phyloP scores from a whole-genome alignment of 2,888 invertebrate species.

The Belgica antarctica region DNA sequence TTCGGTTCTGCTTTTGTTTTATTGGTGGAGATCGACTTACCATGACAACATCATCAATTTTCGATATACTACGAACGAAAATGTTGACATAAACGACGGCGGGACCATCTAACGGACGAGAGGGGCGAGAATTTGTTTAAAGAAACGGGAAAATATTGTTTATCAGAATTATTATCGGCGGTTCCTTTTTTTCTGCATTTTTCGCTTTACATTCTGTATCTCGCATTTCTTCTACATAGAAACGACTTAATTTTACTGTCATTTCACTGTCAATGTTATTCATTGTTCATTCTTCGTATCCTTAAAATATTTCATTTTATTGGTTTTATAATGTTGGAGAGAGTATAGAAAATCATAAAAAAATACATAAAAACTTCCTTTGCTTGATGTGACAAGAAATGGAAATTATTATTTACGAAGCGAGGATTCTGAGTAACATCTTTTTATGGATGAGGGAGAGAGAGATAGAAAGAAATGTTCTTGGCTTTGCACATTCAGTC shows the following conservation, averaged over 20 bases:
- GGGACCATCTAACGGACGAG: slow-evolving; percentile 73
- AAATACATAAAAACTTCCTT: not conserved
- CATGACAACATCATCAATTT: slow-evolving; percentile 99
- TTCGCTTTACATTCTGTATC: not conserved
- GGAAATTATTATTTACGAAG: slow-evolving; percentile 26
- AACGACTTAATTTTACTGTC: slow-evolving; percentile 34
- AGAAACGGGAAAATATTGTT: slow-evolving; percentile 20
- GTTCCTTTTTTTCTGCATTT: slow-evolving; percentile 28
- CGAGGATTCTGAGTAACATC: slow-evolving; percentile 7
- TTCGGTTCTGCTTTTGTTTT: no score
- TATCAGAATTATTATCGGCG: not conserved
- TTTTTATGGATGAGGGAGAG: not conserved
- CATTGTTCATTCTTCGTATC: slow-evolving; percentile 39
- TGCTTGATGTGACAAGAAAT: not conserved
- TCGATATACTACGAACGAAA: slow-evolving; percentile 97
- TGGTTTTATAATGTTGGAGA: slow-evolving; percentile 29
- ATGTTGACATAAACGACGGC: slow-evolving; percentile 96
- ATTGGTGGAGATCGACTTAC: slow-evolving; percentile 69
- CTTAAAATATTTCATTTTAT: slow-evolving; percentile 27
- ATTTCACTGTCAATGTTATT: slow-evolving; percentile 41
- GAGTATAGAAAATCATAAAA: slow-evolving; percentile 31
- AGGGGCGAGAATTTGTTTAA: not conserved
- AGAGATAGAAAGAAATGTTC: no score
- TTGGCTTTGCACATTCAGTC: not conserved
- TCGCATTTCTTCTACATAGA: not conserved